Conservation (phyloP, 1,140 invertebrate genomes). For the Dreissena polymorpha region DNA sequence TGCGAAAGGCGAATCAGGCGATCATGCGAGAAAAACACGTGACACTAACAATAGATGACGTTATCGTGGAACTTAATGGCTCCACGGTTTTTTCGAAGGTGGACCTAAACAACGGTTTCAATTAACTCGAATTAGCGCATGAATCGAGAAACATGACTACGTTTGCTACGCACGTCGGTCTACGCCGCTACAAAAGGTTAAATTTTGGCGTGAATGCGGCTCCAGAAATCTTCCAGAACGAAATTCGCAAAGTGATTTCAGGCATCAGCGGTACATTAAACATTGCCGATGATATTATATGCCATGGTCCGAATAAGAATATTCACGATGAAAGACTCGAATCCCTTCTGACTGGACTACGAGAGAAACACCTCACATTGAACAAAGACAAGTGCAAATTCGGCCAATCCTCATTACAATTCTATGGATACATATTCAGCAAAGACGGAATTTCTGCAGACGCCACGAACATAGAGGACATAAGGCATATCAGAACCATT, state of each 20-base stretch:
- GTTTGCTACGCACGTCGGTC: conserved; percentile 8
- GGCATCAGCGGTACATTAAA: not conserved
- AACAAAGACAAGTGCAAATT: conserved; percentile 51
- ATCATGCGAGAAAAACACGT: conserved; percentile 49
- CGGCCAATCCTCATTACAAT: not conserved
- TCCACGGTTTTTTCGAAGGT: conserved; percentile 57
- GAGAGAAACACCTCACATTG: conserved; percentile 33
- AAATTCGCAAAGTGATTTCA: not conserved
- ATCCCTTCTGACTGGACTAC: not conserved
- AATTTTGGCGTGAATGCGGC: conserved; percentile 36
- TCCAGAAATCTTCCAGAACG: conserved; percentile 43
- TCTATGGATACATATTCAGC: conserved; percentile 12
- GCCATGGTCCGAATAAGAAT: not conserved
- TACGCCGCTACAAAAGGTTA: conserved; percentile 28
- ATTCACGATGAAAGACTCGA: conserved; percentile 23
- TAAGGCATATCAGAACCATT: too few relatives aligned
- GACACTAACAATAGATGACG: conserved; percentile 62
- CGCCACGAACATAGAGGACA: not conserved
- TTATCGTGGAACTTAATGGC: conserved; percentile 58
- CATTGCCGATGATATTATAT: not conserved
- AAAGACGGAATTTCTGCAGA: conserved; percentile 1
- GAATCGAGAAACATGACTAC: conserved; percentile 38
- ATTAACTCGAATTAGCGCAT: conserved; percentile 60
- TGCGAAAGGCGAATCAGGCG: conserved; percentile 56
- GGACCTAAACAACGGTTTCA: conserved; percentile 57